Evolutionary conservation across 2,888 invertebrate genomes (phyloP).

Genomic region (Hymenopus coronatus): DNA sequence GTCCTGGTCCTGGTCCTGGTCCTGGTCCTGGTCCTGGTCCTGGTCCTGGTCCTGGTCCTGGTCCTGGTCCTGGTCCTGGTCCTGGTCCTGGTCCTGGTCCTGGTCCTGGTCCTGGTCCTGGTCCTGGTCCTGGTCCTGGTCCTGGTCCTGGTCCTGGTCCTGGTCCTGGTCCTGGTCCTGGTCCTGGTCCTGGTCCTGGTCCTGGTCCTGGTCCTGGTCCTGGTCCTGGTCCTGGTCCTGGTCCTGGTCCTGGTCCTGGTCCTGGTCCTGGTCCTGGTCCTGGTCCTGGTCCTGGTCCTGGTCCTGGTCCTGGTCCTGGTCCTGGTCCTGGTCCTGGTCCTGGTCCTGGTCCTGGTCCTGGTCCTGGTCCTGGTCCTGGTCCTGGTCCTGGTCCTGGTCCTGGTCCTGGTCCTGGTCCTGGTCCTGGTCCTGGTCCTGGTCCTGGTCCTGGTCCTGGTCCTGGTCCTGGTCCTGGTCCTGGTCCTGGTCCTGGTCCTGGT

Average conservation of each 20-base stretch:
- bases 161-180: conserved; percentile 8
- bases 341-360: conserved; percentile 8
- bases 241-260: conserved; percentile 6
- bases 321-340: conserved; percentile 8
- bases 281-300: conserved; percentile 8
- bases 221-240: conserved; percentile 8
- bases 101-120: conserved; percentile 8
- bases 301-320: conserved; percentile 8
- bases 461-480: conserved; percentile 8
- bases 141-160: conserved; percentile 8
- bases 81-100: conserved; percentile 8
- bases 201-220: conserved; percentile 8
- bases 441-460: conserved; percentile 8
- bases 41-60: conserved; percentile 8
- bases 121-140: conserved; percentile 8
- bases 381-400: conserved; percentile 8
- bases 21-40: conserved; percentile 8
- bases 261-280: conserved; percentile 8
- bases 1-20: conserved; percentile 8
- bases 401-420: conserved; percentile 8
- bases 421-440: conserved; percentile 6
- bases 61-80: conserved; percentile 6
- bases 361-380: conserved; percentile 8
- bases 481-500: conserved; percentile 8
- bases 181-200: conserved; percentile 8